Conservation (phyloP, 2,888 invertebrate genomes). For the Apantesis nais region DNA sequence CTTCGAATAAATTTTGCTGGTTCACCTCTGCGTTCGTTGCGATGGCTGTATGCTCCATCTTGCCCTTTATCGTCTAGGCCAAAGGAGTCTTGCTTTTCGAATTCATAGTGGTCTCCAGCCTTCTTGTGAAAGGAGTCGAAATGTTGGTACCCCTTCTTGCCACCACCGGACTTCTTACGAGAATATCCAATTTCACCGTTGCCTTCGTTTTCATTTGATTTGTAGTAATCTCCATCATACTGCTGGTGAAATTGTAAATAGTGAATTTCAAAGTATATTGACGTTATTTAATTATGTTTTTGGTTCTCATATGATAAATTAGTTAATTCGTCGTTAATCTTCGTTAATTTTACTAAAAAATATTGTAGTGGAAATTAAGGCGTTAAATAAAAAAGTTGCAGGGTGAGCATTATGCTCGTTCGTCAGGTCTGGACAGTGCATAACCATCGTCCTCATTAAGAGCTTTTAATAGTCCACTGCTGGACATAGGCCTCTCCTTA, state of each 20-base stretch:
- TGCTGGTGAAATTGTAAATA: constrained; percentile 3
- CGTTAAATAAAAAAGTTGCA: neutral
- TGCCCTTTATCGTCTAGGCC: constrained; percentile 84
- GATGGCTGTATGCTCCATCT: constrained; percentile 76
- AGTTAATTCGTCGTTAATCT: no score
- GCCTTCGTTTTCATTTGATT: constrained; percentile 86
- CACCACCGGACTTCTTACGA: constrained; percentile 87
- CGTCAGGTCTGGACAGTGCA: no score
- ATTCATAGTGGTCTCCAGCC: constrained; percentile 90
- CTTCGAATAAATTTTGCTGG: constrained; percentile 58
- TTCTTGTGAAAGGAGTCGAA: constrained; percentile 90
- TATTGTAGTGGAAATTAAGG: neutral
- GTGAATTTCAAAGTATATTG: neutral
- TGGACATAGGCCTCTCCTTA: no score
- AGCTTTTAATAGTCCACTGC: no score
- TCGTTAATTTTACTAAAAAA: neutral
- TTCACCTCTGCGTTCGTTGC: constrained; percentile 72
- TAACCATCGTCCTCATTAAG: no score
- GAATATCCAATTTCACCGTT: constrained; percentile 89
- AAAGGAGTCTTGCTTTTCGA: constrained; percentile 88
- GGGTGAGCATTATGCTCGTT: neutral
- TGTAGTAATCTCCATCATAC: constrained; percentile 81
- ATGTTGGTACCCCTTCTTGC: constrained; percentile 90
- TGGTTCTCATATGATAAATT: no score
- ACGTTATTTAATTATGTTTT: neutral